Percentiles rank a stretch among this genome's conserved stretches.
These are phyloP conservation scores for Astyanax mexicanus DNA, from an alignment of 2,797 vertebrate species.

Conservation along the genomic window DNA sequence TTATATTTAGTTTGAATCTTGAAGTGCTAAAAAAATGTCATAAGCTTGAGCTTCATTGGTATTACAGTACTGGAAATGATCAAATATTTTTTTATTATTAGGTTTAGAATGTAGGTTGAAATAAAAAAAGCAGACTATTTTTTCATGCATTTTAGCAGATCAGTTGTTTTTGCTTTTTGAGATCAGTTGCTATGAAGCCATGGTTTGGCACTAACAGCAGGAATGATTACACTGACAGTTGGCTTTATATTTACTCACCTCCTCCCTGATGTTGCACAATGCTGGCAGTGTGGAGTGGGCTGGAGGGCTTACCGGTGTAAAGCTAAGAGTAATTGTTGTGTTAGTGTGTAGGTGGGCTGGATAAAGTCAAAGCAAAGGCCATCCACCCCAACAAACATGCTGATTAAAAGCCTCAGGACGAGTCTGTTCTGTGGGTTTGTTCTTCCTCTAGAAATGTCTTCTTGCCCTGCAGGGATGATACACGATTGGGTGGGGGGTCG, in stretches of 20 bases:
- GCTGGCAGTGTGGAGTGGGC: conserved; percentile 67
- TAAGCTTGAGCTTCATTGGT: no score
- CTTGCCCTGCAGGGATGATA: not conserved
- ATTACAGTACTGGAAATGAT: no score
- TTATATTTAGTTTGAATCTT: no score
- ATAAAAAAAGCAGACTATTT: no score
- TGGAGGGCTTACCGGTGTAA: conserved; percentile 57
- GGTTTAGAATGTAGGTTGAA: no score
- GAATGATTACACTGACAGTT: conserved; percentile 76
- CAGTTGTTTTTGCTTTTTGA: conserved; percentile 74
- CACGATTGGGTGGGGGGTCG: not conserved
- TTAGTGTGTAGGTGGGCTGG: conserved; percentile 67
- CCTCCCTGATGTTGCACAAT: conserved; percentile 63
- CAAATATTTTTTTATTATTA: no score
- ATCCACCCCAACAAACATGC: conserved; percentile 44
- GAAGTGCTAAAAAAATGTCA: no score
- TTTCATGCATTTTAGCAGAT: conserved; percentile 73
- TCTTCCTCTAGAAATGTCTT: conserved; percentile 9
- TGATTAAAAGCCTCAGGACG: conserved; percentile 42
- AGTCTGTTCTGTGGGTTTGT: conserved; percentile 39
- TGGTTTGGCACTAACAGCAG: conserved; percentile 70
- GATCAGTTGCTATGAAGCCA: conserved; percentile 75
- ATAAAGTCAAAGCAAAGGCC: conserved; percentile 71
- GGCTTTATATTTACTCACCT: conserved; percentile 68
- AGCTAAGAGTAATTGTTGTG: conserved; percentile 45